These are phyloP conservation scores for Podilymbus podiceps DNA, from an alignment of 2,113 vertebrate genomes.

Conservation along the genomic window DNA sequence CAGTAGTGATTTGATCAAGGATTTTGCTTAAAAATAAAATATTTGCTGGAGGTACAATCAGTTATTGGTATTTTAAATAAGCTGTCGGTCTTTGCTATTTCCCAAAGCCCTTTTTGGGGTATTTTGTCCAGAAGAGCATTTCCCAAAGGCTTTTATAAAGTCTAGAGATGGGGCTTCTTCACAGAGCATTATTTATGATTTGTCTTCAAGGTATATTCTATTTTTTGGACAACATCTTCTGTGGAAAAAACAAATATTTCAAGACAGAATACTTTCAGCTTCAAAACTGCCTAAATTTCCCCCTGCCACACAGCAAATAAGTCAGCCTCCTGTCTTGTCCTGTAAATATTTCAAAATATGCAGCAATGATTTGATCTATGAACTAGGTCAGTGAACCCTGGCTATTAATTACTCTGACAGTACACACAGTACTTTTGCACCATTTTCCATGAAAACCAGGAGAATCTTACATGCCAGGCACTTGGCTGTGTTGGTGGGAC, in stretches of 20 bases:
- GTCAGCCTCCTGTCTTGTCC: background rate
- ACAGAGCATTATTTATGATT: background rate
- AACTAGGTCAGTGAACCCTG: background rate
- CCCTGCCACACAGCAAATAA: background rate
- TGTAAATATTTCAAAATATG: background rate
- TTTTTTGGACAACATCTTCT: background rate
- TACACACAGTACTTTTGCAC: background rate
- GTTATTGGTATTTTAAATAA: background rate
- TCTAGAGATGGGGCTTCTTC: background rate
- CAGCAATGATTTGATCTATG: background rate
- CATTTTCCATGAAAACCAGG: background rate
- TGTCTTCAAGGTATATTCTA: conserved; percentile 5
- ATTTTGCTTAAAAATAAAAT: background rate
- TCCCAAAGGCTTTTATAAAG: background rate
- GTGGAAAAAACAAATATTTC: background rate
- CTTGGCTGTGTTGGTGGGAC: background rate
- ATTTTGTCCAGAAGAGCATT: background rate
- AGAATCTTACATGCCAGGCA: background rate
- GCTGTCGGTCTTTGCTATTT: background rate
- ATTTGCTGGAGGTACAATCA: background rate
- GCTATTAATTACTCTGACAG: background rate
- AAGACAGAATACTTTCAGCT: background rate
- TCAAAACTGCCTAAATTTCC: background rate
- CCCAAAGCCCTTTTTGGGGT: background rate
- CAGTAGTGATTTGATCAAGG: background rate